Base-by-base conservation (phyloP, 2,888 invertebrate species). In the Drosophila mulleri region DNA sequence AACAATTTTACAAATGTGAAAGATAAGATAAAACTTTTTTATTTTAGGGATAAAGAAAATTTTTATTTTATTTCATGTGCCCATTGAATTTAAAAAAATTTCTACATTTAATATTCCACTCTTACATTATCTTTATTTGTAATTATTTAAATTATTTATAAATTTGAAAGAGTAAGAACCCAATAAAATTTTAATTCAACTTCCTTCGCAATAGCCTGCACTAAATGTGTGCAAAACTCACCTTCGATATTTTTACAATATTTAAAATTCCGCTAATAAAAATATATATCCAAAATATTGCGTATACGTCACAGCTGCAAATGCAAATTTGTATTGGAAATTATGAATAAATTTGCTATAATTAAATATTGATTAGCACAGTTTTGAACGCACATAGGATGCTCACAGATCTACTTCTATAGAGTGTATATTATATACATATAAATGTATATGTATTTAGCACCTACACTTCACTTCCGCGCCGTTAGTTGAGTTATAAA, bases 381-480 rank as follows among this genome's bases (percentile, higher is more conserved):
- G 23, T 37, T 44, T 29, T 1, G 20, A 59, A 48, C 37, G 47
- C 32, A n/a, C 45, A 20, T 20, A 47, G 70, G 70, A 75, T 62
- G 47, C 18, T 16, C 47, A 58, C 39, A 3, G 16, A 39, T 56
- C 44, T 3, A 54, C 11, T 48, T 44, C 23, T 23, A 18, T 41
- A 47, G 39, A 67, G 39, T 47, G 14, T 59, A 16, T 3, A n/a
- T 11, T 11, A 32, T 32, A 11, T 54, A 2, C 26, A 23, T 6
- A 26, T 26, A 26, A 26, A 26, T 37, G 14, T 45, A 20, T 53
- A 12, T 45, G 18, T 35, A 20, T 53, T 42, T 18, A n/a, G 52
- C 80, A 74, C 81, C 69, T 72, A 80, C 88, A 89, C 88, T 74
- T 71, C 84, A 88, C 83, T 86, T 87, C 79, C 89, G 89, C 84